Evolutionary conservation across 2,888 invertebrate species (phyloP), one percentile per base, ranked within the genome.

Genomic region (Clitarchus hookeri): DNA sequence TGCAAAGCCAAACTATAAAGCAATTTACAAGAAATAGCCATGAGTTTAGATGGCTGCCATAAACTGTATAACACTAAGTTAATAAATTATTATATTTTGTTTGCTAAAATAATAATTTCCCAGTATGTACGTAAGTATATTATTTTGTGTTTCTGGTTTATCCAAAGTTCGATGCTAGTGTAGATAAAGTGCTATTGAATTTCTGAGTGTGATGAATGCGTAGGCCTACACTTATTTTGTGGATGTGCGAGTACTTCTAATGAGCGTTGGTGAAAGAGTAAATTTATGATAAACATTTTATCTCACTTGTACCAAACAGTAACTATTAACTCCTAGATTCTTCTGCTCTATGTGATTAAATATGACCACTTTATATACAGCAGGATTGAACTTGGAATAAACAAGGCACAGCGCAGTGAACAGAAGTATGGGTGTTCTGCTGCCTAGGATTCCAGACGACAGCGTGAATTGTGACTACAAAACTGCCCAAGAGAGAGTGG

Each of bases 81-180:
- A 8, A n/a, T 19, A 23, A 65, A 65, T 65, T 19, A 23, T 65
- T 23, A 16, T 65, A 65, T 65, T 65, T 65, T 65, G 23, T 65
- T 65, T 11, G 19, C 65, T 65, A 23, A 65, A 8, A 65, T n/a
- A 16, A 19, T 65, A 65, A 1, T 23, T 65, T 16, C 16, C 8
- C 65, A 16, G 65, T 19, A 8, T n/a, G 65, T 65, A 19, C 65
- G 13, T 65, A n/a, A 8, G n/a, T n/a, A 65, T 65, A 23, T 65
- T 19, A 65, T 23, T 65, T n/a, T 9, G n/a, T 65, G n/a, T 65
- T 65, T 16, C 48, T 48, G 16, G 48, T 6, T 65, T 65, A 65
- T 65, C 65, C 65, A 65, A 65, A 65, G 65, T 65, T 65, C 65
- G 65, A 65, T 65, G 23, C 65, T 65, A 65, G n/a, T 65, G 65